phyloP scores from a whole-genome alignment of 2,797 vertebrate genomes.

The Saxicola maurus region DNA sequence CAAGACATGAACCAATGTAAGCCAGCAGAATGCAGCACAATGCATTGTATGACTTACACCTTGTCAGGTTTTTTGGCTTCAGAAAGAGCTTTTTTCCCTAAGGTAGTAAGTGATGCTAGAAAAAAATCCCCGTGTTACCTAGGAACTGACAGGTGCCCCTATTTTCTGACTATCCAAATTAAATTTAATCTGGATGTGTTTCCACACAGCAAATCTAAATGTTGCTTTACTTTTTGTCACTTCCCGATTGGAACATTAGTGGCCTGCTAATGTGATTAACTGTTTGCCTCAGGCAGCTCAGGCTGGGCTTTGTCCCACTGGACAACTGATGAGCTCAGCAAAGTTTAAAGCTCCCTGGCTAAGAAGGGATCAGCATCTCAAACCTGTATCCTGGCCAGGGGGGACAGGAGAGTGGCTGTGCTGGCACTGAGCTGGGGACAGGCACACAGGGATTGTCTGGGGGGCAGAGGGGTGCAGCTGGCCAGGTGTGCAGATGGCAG shows the following conservation, averaged over 20 bases:
- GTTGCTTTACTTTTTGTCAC: slow-evolving; percentile 44
- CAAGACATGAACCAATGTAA: slow-evolving; percentile 67
- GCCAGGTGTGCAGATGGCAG: background rate
- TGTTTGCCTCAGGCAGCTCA: slow-evolving; percentile 66
- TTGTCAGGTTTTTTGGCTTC: slow-evolving; percentile 57
- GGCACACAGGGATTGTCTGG: background rate
- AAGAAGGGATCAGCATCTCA: slow-evolving; percentile 58
- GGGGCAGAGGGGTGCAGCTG: background rate
- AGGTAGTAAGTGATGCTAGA: slow-evolving; percentile 60
- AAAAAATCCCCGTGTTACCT: slow-evolving; percentile 49
- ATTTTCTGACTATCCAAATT: slow-evolving; percentile 64
- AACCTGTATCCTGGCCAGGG: slow-evolving; percentile 11
- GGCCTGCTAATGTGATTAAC: slow-evolving; percentile 62
- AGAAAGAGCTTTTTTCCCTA: slow-evolving; percentile 44
- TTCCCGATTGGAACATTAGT: slow-evolving; percentile 39
- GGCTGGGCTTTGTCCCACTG: slow-evolving; percentile 66
- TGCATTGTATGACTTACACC: slow-evolving; percentile 61
- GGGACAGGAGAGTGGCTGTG: background rate
- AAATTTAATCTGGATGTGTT: slow-evolving; percentile 45
- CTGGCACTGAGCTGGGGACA: background rate
- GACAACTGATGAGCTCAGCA: slow-evolving; percentile 69
- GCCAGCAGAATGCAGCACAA: slow-evolving; percentile 51
- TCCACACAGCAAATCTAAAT: slow-evolving; percentile 9
- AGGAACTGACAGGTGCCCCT: slow-evolving; percentile 51
- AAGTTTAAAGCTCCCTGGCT: slow-evolving; percentile 60